Evolutionary conservation across 2,797 vertebrate species (phyloP).

Genomic region (Brachyrhaphis roseni): DNA sequence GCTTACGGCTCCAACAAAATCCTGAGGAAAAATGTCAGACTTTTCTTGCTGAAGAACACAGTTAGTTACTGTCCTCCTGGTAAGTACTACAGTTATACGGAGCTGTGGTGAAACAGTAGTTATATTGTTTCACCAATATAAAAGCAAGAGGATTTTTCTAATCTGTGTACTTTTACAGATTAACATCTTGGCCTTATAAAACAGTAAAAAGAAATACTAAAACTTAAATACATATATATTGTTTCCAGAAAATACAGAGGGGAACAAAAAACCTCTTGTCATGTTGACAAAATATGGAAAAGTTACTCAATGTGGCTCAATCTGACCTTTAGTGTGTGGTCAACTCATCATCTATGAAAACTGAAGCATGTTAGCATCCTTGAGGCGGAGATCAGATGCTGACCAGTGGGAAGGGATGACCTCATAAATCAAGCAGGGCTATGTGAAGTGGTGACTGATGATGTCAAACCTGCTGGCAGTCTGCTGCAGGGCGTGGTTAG

Average conservation of each 20-base stretch:
- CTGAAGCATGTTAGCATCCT: constrained; percentile 19
- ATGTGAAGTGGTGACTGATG: constrained; percentile 19
- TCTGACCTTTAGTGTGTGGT: constrained; percentile 17
- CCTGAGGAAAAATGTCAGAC: constrained; percentile 32
- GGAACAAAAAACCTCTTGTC: neutral
- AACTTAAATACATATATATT: neutral
- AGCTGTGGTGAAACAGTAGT: neutral
- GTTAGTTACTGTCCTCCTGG: constrained; percentile 41
- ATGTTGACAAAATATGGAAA: neutral
- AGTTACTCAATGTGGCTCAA: neutral
- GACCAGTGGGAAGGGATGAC: constrained; percentile 45
- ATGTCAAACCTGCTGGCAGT: constrained; percentile 23
- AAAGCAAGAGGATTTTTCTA: neutral
- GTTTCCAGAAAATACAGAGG: neutral
- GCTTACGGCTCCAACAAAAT: constrained; percentile 38
- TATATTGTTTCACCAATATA: neutral
- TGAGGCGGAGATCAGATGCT: constrained; percentile 28
- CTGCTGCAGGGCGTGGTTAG: constrained; percentile 10
- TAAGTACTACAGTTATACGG: constrained; percentile 15
- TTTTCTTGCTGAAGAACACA: constrained; percentile 55
- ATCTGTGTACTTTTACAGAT: neutral
- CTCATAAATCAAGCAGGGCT: constrained; percentile 53
- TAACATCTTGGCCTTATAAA: neutral
- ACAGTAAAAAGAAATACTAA: neutral
- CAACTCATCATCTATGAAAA: constrained; percentile 32